A percentile compares a stretch with the other conserved stretches of the same genome.
Conservation (phyloP, 2,888 invertebrate genomes). For the Pherbina coryleti region DNA sequence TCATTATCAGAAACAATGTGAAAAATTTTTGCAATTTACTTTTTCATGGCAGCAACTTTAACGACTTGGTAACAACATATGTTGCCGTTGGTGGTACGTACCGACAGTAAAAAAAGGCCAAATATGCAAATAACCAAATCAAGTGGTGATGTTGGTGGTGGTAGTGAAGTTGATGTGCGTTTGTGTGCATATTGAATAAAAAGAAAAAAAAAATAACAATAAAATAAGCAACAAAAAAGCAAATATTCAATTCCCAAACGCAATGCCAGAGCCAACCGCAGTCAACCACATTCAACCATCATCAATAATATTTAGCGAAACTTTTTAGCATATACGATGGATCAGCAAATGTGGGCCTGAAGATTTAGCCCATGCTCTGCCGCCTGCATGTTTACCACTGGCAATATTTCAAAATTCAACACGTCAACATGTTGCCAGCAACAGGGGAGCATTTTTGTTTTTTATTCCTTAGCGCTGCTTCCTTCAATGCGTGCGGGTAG, state of each 20-base stretch:
- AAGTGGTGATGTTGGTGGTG: not conserved
- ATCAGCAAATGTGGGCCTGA: not conserved
- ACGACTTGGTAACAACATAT: conserved; percentile 7
- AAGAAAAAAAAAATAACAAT: not conserved
- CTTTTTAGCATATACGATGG: not conserved
- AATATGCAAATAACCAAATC: not conserved
- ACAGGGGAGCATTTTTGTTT: not conserved
- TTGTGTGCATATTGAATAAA: not conserved
- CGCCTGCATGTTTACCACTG: conserved; percentile 9
- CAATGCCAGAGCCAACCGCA: not conserved
- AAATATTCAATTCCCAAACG: not conserved
- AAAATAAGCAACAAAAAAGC: not conserved
- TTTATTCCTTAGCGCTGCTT: not conserved
- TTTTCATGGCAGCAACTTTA: not conserved
- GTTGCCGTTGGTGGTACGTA: not conserved
- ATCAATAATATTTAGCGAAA: conserved; percentile 2
- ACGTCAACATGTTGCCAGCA: conserved; percentile 24
- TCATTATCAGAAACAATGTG: not conserved
- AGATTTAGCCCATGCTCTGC: not conserved
- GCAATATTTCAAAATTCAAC: conserved; percentile 30
- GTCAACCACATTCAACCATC: not conserved
- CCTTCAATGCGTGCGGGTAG: not conserved
- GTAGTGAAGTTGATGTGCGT: too few relatives aligned
- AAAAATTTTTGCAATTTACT: conserved; percentile 1
- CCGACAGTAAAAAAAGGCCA: not conserved